Conservation (phyloP, 1,140 invertebrate genomes). For the Carcinoscorpius rotundicauda region DNA sequence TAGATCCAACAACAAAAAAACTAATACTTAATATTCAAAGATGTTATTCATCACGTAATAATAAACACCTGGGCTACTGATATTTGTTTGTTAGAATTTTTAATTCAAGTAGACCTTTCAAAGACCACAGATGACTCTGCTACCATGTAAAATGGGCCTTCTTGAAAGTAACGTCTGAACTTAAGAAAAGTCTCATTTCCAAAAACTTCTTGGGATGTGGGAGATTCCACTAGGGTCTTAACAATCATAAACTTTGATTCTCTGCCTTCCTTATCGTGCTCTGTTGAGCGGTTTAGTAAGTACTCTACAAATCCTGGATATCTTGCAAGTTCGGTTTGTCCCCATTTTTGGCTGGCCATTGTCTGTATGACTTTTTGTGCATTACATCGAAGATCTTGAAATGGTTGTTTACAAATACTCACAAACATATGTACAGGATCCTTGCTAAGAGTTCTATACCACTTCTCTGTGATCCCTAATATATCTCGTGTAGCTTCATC, state of each 20-base stretch:
- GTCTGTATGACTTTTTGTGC: constrained; percentile 25
- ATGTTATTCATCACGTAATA: too few species aligned
- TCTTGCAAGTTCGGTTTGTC: constrained; percentile 28
- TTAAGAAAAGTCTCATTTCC: constrained; percentile 27
- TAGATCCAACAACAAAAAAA: too few species aligned
- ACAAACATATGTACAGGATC: not conserved
- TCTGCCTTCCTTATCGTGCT: constrained; percentile 31
- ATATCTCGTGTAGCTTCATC: too few species aligned
- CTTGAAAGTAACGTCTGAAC: constrained; percentile 25
- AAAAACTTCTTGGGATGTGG: constrained; percentile 27
- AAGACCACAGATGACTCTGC: constrained; percentile 27
- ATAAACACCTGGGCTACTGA: too few species aligned
- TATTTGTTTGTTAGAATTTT: too few species aligned
- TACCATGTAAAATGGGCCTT: constrained; percentile 29
- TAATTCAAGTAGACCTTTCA: constrained; percentile 1
- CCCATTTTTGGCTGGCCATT: constrained; percentile 31
- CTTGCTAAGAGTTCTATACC: too few species aligned
- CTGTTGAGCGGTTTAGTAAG: constrained; percentile 32
- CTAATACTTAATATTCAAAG: too few species aligned
- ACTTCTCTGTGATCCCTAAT: too few species aligned
- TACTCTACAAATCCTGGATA: constrained; percentile 33
- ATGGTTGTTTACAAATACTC: constrained; percentile 22
- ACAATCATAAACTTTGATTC: constrained; percentile 32
- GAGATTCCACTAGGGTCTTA: constrained; percentile 28
- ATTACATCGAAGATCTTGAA: constrained; percentile 28